Base-by-base conservation (phyloP, 2,113 vertebrate species). In the Rousettus leschenaultii region DNA sequence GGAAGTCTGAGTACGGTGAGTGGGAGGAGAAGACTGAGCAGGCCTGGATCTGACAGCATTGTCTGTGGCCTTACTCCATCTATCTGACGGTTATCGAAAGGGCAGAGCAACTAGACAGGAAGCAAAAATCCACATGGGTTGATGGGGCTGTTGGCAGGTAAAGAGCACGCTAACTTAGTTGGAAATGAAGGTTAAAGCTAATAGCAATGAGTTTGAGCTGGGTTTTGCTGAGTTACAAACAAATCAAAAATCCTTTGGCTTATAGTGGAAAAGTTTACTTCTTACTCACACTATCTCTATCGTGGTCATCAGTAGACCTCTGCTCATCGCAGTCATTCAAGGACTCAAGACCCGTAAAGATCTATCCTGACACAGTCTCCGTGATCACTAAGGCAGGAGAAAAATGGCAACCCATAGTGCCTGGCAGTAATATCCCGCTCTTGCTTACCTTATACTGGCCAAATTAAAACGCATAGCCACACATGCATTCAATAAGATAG, bases 61-160 rank as follows among this genome's bases (percentile, higher is more conserved):
- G 3, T 5, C 7, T 24, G 5, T 21, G 45, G 21, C 33, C 35
- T 33, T 48, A 6, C 24, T 71, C 21, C 4, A 0, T 5, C 33
- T 33, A 35, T 28, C n/a, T 40, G 21, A 53, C 1, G 22, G 30
- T 24, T 3, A 18, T 3, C 22, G 21, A 13, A 12, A 51, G 7
- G 48, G 14, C 59, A 88, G 33, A 78, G 57, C 2, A 33, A 92
- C 8, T 22, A 40, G 4, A 53, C 7, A 77, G 59, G n/a, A 43
- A 95, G 51, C 19, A 65, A 79, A 40, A 12, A 59, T 66, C 45
- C 6, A 11, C 4, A 9, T 22, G 45, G 38, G 15, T 28, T 70
- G 38, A 30, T 3, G 33, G 26, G 13, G 21, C 13, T 65, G 3
- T 33, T 35, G 38, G n/a, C 68, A 83, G 9, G 15, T 48, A 61